Percentiles rank a stretch among this genome's conserved stretches.
Evolutionary conservation across 2,113 vertebrate species (phyloP).

Genomic region (Coptodon bakossiorum): DNA sequence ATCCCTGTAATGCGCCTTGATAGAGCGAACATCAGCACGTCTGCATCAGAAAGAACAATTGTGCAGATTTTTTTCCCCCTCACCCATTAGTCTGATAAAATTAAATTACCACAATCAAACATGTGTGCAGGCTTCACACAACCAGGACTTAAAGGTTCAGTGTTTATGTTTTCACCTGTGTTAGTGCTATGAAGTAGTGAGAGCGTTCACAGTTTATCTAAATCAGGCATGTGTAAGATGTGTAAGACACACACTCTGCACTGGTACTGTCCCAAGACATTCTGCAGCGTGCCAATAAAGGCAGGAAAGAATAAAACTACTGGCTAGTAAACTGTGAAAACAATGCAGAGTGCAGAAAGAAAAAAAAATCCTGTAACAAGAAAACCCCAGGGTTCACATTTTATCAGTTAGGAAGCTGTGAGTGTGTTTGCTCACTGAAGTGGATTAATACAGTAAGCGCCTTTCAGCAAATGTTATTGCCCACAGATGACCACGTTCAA

Average conservation of each 20-base stretch:
- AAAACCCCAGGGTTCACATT: background rate
- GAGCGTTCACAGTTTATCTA: background rate
- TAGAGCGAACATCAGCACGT: background rate
- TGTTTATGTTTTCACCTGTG: background rate
- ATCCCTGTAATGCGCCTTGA: background rate
- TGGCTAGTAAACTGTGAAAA: background rate
- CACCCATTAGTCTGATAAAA: background rate
- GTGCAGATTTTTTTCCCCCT: background rate
- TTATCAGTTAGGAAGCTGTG: background rate
- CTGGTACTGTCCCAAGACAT: background rate
- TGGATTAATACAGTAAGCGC: background rate
- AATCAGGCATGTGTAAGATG: background rate
- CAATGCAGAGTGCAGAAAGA: background rate
- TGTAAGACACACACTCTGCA: background rate
- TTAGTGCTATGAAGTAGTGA: background rate
- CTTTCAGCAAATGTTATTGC: background rate
- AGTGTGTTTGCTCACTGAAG: background rate
- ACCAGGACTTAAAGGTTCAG: background rate
- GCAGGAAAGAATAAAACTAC: background rate
- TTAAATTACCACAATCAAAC: background rate
- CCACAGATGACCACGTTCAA: background rate
- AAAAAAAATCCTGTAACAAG: background rate
- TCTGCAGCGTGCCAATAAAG: background rate
- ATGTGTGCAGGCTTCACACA: background rate
- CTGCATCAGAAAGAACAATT: background rate